A percentile compares a stretch with the other conserved stretches of the same genome.
Evolutionary conservation across 1,140 invertebrate genomes (phyloP).

Genomic region (Drosophila triauraria): DNA sequence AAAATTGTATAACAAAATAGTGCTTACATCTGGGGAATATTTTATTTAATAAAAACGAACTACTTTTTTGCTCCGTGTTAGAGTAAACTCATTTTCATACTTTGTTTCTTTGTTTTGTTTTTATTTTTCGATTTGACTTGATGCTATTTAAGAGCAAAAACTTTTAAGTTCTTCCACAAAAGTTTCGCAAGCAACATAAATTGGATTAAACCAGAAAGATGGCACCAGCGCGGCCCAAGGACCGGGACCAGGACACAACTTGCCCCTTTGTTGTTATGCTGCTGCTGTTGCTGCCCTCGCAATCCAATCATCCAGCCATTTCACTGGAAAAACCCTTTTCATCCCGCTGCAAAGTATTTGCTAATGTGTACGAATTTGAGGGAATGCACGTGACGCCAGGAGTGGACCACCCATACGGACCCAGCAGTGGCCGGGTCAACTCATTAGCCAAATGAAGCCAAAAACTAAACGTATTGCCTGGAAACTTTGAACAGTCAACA

Average conservation of each 20-base stretch:
- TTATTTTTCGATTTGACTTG: conserved; percentile 66
- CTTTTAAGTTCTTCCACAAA: conserved; percentile 80
- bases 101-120: conserved; percentile 42
- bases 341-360: conserved; percentile 39
- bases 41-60: neutral
- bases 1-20: neutral
- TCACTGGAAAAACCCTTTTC: conserved; percentile 34
- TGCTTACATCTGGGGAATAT: neutral
- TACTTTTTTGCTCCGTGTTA: conserved; percentile 13
- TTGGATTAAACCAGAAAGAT: conserved; percentile 83
- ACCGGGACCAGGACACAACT: conserved; percentile 49
- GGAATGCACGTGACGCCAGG: conserved; percentile 60
- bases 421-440: conserved; percentile 51
- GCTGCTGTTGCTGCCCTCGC: conserved; percentile 33
- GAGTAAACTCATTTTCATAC: conserved; percentile 78
- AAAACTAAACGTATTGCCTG: conserved; percentile 70
- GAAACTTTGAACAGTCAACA: conserved; percentile 61
- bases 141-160: conserved; percentile 78
- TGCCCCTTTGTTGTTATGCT: conserved; percentile 56
- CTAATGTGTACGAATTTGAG: conserved; percentile 58
- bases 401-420: conserved; percentile 3
- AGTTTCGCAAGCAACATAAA: conserved; percentile 76
- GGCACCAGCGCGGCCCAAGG: conserved; percentile 74
- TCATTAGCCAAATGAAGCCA: conserved; percentile 80
- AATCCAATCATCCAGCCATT: conserved; percentile 41